These are phyloP conservation scores for Chamaetylas fuelleborni DNA, from an alignment of 2,113 vertebrate genomes.

Conservation along the genomic window DNA sequence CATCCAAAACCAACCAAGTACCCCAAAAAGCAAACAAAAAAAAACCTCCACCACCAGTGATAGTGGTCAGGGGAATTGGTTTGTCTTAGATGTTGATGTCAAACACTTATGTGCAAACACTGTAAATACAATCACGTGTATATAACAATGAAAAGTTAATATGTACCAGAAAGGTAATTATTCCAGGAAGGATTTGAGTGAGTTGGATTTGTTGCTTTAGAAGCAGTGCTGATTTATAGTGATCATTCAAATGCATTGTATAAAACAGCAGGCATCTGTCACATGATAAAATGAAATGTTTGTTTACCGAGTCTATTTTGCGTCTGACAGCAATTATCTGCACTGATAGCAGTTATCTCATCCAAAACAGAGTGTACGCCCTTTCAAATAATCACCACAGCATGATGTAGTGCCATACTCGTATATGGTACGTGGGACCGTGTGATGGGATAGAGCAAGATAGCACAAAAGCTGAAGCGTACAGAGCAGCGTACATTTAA, in stretches of 20 bases:
- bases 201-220: constrained; percentile 35
- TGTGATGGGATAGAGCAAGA: constrained; percentile 4
- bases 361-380: constrained; percentile 57
- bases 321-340: constrained; percentile 62
- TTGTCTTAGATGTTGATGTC: not conserved
- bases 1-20: not conserved
- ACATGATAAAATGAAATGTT: constrained; percentile 48
- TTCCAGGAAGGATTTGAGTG: not conserved
- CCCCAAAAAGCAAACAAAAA: not conserved
- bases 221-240: constrained; percentile 19
- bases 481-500: not conserved
- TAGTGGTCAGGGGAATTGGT: not conserved
- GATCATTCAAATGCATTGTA: not conserved
- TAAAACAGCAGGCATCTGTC: constrained; percentile 40
- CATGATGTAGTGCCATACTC: constrained; percentile 2
- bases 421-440: constrained; percentile 24
- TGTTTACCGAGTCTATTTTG: constrained; percentile 66
- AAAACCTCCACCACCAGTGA: not conserved
- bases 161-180: constrained; percentile 11
- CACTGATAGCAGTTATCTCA: constrained; percentile 63
- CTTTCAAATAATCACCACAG: constrained; percentile 61
- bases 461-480: not conserved
- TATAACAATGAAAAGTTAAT: constrained; percentile 12
- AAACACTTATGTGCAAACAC: not conserved
- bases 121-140: not conserved